A percentile compares a stretch with the other conserved stretches of the same genome.
Evolutionary conservation across 2,888 invertebrate species (phyloP).

Genomic region (Drosophila buzzatii): DNA sequence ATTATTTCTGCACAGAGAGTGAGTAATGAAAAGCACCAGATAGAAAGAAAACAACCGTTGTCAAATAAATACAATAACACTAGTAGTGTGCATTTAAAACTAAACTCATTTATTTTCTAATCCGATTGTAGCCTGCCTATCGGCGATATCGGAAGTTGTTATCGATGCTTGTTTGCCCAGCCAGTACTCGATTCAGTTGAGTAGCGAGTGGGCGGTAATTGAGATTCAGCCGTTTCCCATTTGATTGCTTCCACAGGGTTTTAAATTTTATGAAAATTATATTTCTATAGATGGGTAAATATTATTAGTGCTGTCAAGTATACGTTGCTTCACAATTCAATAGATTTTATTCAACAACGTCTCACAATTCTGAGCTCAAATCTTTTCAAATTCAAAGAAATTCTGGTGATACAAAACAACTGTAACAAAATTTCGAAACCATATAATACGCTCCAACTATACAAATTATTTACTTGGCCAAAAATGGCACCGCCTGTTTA

Average conservation of each 20-base stretch:
- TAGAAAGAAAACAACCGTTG: slow-evolving; percentile 13
- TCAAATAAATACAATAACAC: slow-evolving; percentile 25
- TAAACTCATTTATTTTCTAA: slow-evolving; percentile 20
- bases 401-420: slow-evolving; percentile 55
- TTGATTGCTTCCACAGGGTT: slow-evolving; percentile 5
- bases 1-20: slow-evolving; percentile 48
- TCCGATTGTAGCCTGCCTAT: not conserved
- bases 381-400: slow-evolving; percentile 41
- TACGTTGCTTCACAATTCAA: slow-evolving; percentile 27
- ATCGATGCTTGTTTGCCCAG: slow-evolving; percentile 3
- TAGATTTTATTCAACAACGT: not conserved
- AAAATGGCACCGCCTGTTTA: slow-evolving; percentile 96
- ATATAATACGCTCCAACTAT: slow-evolving; percentile 34
- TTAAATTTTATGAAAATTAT: not conserved
- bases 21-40: slow-evolving; percentile 10
- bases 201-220: not conserved
- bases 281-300: not conserved
- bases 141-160: slow-evolving; percentile 1
- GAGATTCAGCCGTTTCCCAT: not conserved
- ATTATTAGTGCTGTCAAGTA: not conserved
- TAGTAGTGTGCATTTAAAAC: slow-evolving; percentile 56
- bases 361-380: slow-evolving; percentile 14
- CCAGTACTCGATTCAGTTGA: not conserved
- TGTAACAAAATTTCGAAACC: slow-evolving; percentile 45
- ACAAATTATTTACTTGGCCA: slow-evolving; percentile 53